Conservation (phyloP, 2,888 invertebrate species). For the Dichetophora obliterata region DNA sequence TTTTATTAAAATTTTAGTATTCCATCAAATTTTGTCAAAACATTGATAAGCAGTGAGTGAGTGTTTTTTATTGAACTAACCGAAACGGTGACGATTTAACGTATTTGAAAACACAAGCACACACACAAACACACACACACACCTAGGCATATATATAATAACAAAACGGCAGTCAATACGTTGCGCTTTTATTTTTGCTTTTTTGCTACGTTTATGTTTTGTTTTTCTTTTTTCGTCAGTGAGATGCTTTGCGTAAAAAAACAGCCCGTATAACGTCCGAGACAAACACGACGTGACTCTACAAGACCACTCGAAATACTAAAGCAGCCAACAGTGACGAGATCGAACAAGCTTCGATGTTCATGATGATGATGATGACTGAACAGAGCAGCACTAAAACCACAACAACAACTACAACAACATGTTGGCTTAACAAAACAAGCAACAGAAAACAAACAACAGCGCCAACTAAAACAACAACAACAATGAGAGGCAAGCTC, state of each 20-base stretch:
- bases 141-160: not conserved
- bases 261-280: constrained; percentile 45
- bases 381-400: constrained; percentile 19
- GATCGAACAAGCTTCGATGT: constrained; percentile 32
- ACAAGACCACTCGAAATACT: constrained; percentile 54
- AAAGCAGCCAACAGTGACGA: constrained; percentile 41
- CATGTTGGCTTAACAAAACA: not conserved
- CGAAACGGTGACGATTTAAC: not conserved
- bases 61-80: not conserved
- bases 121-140: not conserved
- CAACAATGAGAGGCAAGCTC: not conserved
- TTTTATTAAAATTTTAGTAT: no score
- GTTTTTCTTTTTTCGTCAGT: constrained; percentile 19
- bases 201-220: constrained; percentile 3
- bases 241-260: constrained; percentile 33
- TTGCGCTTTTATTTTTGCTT: not conserved
- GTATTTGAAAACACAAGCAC: not conserved
- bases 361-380: not conserved
- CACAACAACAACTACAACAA: constrained; percentile 23
- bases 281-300: constrained; percentile 52
- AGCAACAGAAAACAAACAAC: constrained; percentile 15
- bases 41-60: no score
- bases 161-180: not conserved
- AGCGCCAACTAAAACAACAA: constrained; percentile 19
- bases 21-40: no score